These are phyloP conservation scores for Dascillus cervinus DNA, from an alignment of 2,888 invertebrate species.

Conservation along the genomic window DNA sequence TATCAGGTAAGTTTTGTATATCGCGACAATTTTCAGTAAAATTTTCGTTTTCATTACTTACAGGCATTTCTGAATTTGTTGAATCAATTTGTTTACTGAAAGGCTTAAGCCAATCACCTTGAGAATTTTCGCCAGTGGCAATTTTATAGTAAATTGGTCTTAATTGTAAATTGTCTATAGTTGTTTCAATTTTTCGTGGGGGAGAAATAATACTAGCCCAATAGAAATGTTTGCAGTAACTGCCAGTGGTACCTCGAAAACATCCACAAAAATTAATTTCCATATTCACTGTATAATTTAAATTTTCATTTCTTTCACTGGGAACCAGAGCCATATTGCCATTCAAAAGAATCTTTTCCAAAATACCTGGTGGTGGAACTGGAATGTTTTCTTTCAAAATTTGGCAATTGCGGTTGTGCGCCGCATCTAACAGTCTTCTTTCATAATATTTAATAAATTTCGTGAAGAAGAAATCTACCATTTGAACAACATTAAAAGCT, in stretches of 20 bases:
- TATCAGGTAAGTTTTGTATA: too few species aligned
- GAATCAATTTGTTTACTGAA: too few species aligned
- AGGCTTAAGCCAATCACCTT: too few species aligned
- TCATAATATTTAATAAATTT: constrained; percentile 4
- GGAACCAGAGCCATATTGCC: constrained; percentile 1
- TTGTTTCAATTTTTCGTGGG: too few species aligned
- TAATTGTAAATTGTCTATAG: too few species aligned
- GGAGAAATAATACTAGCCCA: constrained; percentile 3
- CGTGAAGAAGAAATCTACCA: constrained; percentile 4
- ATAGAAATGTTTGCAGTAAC: constrained; percentile 1
- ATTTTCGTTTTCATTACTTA: too few species aligned
- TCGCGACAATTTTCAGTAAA: too few species aligned
- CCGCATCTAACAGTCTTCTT: constrained; percentile 4
- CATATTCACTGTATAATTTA: constrained; percentile 3
- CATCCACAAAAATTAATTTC: constrained; percentile 4
- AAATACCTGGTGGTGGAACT: not conserved
- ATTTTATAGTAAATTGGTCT: too few species aligned
- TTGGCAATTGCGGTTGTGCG: not conserved
- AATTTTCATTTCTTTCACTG: not conserved
- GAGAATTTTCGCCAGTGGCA: too few species aligned
- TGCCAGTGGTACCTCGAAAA: not conserved
- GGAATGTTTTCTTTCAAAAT: not conserved
- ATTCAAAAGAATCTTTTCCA: not conserved
- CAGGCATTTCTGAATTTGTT: too few species aligned
- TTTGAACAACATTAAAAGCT: constrained; percentile 5